Evolutionary conservation across 2,797 vertebrate genomes (phyloP).

Genomic region (Martes flavigula): DNA sequence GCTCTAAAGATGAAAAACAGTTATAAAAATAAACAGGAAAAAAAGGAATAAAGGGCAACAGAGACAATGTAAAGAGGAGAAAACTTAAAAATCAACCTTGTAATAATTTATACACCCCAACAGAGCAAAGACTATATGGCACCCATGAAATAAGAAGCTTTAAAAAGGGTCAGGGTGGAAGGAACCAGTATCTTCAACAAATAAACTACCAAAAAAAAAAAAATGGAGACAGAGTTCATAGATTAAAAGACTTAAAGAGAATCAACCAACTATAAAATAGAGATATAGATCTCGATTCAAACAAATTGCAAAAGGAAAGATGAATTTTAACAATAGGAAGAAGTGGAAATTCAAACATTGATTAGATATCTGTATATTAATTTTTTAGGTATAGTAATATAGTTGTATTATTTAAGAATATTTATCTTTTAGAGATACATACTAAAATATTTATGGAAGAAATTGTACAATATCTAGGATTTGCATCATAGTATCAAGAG

Average conservation of each 20-base stretch:
- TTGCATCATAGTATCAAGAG: slow-evolving; percentile 4
- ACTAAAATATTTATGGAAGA: slow-evolving; percentile 27
- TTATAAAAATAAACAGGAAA: slow-evolving; percentile 1
- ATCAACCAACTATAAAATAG: not conserved
- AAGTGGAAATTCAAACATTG: slow-evolving; percentile 18
- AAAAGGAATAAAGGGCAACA: not conserved
- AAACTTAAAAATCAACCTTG: not conserved
- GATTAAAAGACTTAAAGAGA: slow-evolving; percentile 14
- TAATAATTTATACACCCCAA: not conserved
- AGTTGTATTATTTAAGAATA: not conserved
- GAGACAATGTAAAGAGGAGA: not conserved
- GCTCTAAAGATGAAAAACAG: slow-evolving; percentile 11
- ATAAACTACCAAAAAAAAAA: not conserved
- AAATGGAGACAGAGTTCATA: not conserved
- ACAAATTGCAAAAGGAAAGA: not conserved
- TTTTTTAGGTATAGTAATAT: not conserved
- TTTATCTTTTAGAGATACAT: not conserved
- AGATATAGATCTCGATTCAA: not conserved
- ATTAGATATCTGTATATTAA: not conserved
- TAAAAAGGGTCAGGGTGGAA: not conserved
- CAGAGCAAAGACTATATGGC: not conserved
- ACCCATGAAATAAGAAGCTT: not conserved
- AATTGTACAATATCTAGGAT: not conserved
- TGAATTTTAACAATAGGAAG: not conserved
- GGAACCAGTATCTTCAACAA: not conserved